These are phyloP conservation scores for Platysternon megacephalum DNA, from an alignment of 2,113 vertebrate genomes.

Conservation along the genomic window DNA sequence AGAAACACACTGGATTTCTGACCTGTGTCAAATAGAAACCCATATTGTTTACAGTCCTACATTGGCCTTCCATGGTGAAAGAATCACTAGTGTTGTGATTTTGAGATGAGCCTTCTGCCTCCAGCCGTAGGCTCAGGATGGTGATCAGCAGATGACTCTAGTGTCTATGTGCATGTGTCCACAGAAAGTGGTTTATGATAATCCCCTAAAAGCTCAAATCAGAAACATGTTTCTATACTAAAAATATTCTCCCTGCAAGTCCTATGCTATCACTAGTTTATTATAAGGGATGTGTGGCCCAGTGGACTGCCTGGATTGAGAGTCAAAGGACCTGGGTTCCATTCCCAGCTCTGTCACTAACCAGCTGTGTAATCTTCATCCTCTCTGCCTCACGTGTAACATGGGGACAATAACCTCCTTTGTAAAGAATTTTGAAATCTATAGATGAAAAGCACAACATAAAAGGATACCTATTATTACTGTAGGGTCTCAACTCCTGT, in stretches of 20 bases:
- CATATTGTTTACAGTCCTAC: not conserved
- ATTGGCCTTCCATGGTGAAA: not conserved
- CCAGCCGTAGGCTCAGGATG: not conserved
- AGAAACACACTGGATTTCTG: not conserved
- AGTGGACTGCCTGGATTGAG: not conserved
- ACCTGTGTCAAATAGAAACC: not conserved
- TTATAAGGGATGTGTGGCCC: not conserved
- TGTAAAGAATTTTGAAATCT: not conserved
- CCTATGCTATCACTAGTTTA: not conserved
- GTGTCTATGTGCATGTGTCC: not conserved
- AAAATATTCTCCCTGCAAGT: not conserved
- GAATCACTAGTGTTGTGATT: not conserved
- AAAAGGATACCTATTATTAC: not conserved
- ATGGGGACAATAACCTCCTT: not conserved
- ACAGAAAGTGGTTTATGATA: not conserved
- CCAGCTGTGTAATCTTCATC: not conserved
- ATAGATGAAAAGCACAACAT: not conserved
- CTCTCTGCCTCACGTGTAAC: not conserved
- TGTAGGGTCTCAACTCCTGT: not conserved
- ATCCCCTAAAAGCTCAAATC: not conserved
- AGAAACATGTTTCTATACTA: not conserved
- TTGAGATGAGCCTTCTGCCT: not conserved
- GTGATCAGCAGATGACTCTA: not conserved
- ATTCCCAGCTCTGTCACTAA: too few species aligned
- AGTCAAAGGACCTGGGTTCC: not conserved